phyloP scores from a whole-genome alignment of 2,797 vertebrate species.

The Parauchenoglanis ngamensis region DNA sequence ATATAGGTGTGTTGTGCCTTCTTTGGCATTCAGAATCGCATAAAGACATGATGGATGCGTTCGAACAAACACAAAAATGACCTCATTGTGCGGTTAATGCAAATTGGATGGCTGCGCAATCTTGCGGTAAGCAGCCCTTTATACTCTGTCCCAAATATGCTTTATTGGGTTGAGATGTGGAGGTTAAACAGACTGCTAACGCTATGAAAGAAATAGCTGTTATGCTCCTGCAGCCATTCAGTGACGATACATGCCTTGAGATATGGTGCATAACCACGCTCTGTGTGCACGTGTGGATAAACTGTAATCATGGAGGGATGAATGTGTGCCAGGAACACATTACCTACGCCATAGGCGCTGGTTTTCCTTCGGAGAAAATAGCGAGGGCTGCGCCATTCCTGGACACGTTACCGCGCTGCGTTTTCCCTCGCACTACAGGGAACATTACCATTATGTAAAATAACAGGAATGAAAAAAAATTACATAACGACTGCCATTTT shows the following conservation, averaged over 20 bases:
- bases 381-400: neutral
- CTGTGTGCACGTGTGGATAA: slow-evolving; percentile 13
- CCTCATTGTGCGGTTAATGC: slow-evolving; percentile 32
- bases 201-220: slow-evolving; percentile 15
- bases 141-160: slow-evolving; percentile 8
- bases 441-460: slow-evolving; percentile 24
- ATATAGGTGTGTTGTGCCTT: neutral
- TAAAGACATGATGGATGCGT: slow-evolving; percentile 11
- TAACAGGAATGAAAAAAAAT: neutral
- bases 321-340: neutral
- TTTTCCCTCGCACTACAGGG: neutral
- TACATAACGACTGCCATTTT: slow-evolving; percentile 16
- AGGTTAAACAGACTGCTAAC: slow-evolving; percentile 18
- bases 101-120: slow-evolving; percentile 26
- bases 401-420: neutral
- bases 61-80: slow-evolving; percentile 10
- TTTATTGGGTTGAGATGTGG: slow-evolving; percentile 13
- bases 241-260: slow-evolving; percentile 13
- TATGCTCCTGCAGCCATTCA: slow-evolving; percentile 18
- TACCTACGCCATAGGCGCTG: neutral
- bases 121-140: slow-evolving; percentile 27
- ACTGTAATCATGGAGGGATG: slow-evolving; percentile 1
- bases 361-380: slow-evolving; percentile 8
- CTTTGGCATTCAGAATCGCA: slow-evolving; percentile 4
- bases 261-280: slow-evolving; percentile 2